Conservation (phyloP, 2,113 vertebrate species). For the Megaceryle maxima region DNA sequence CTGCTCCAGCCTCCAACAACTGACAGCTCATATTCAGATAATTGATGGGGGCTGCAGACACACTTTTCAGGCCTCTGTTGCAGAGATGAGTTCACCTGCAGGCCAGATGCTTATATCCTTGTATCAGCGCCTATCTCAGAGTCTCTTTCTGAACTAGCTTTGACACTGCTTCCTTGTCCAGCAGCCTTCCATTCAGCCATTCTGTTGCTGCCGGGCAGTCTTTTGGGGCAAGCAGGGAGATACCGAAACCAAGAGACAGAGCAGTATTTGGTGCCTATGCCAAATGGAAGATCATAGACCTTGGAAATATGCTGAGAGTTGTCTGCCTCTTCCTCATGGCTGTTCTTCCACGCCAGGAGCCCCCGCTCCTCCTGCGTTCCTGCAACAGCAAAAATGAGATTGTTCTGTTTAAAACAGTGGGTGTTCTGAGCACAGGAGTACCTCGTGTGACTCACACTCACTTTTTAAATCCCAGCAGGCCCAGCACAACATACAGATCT, state of each 20-base stretch:
- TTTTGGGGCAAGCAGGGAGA: constrained; percentile 86
- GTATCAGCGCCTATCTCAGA: neutral
- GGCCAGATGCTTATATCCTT: constrained; percentile 35
- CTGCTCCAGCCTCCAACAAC: neutral
- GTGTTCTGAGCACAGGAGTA: neutral
- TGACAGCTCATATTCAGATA: neutral
- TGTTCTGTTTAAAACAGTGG: neutral
- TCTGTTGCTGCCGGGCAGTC: neutral
- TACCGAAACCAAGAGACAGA: constrained; percentile 71
- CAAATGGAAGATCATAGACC: constrained; percentile 88
- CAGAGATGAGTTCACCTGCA: neutral
- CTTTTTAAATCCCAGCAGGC: neutral
- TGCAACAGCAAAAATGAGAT: constrained; percentile 53
- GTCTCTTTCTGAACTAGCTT: neutral
- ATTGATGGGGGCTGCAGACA: neutral
- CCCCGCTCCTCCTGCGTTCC: constrained; percentile 89
- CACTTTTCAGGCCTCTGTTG: neutral
- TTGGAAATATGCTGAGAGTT: constrained; percentile 64
- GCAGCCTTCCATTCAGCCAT: neutral
- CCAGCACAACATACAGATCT: neutral
- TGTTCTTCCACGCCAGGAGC: constrained; percentile 84
- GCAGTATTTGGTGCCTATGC: constrained; percentile 77
- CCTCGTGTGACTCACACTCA: neutral
- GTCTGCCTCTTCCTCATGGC: constrained; percentile 67
- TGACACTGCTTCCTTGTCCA: neutral